Conservation (phyloP, 2,113 vertebrate species). For the Callospermophilus lateralis region DNA sequence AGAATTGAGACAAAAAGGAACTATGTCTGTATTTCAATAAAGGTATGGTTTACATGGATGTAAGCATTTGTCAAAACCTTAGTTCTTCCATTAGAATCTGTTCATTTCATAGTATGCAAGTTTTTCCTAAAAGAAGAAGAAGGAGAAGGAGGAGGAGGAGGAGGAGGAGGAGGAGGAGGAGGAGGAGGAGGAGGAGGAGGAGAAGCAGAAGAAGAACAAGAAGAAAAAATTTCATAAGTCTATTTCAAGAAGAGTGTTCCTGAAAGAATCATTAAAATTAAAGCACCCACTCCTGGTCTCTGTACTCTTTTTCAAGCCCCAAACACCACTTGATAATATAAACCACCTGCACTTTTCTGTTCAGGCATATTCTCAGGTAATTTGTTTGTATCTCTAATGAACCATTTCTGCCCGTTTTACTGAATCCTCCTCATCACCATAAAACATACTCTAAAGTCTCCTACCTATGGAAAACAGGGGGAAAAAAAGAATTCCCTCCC, state of each 20-base stretch:
- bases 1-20: not conserved
- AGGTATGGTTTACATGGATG: not conserved
- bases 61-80: not conserved
- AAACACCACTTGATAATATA: not conserved
- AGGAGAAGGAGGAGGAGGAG: no score
- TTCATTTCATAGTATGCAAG: not conserved
- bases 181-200: no score
- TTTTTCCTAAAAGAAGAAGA: not conserved
- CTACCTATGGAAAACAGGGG: not conserved
- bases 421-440: not conserved
- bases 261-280: not conserved
- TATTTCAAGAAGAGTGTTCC: not conserved
- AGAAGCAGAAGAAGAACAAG: no score
- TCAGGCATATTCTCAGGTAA: not conserved
- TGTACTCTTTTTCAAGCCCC: no score
- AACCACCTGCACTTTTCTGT: not conserved
- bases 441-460: not conserved
- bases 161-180: no score
- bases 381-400: not conserved
- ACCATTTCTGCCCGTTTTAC: rapidly evolving
- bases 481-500: not conserved
- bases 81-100: not conserved
- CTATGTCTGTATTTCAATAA: not conserved
- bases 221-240: not conserved
- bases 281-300: not conserved